Conservation (phyloP, 2,797 vertebrate genomes). For the Tenualosa thibaudeaui region DNA sequence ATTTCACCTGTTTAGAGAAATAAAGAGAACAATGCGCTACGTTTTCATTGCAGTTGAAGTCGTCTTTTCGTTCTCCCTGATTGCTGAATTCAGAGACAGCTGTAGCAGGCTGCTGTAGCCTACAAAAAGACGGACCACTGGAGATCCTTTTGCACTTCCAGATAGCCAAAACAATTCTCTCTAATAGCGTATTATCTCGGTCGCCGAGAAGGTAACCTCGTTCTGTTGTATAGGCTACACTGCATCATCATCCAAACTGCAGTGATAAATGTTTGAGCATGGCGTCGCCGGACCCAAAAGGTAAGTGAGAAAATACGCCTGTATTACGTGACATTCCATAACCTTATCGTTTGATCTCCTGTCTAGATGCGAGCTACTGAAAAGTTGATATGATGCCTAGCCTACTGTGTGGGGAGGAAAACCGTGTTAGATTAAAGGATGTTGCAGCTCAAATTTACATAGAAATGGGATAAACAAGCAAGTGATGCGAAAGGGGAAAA, state of each 20-base stretch:
- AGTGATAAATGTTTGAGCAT: slow-evolving; percentile 11
- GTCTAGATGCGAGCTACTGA: background rate
- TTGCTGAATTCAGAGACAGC: too few species aligned
- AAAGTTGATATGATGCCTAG: background rate
- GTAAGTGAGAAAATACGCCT: background rate
- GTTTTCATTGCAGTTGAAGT: background rate
- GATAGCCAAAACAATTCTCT: background rate
- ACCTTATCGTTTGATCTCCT: background rate
- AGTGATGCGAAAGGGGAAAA: too few species aligned
- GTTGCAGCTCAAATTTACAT: background rate
- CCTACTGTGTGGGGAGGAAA: too few species aligned
- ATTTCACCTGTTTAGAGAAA: background rate
- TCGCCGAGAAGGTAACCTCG: background rate
- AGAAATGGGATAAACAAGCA: too few species aligned
- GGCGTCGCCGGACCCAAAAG: background rate
- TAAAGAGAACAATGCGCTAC: background rate
- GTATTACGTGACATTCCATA: background rate
- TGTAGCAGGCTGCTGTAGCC: too few species aligned
- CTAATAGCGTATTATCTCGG: background rate
- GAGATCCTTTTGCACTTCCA: background rate
- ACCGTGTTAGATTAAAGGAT: background rate
- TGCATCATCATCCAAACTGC: background rate
- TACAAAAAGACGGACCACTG: too few species aligned
- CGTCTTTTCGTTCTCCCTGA: background rate
- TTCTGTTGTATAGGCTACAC: background rate